Base-by-base conservation (phyloP, 2,113 vertebrate species). In the Centrocercus urophasianus region DNA sequence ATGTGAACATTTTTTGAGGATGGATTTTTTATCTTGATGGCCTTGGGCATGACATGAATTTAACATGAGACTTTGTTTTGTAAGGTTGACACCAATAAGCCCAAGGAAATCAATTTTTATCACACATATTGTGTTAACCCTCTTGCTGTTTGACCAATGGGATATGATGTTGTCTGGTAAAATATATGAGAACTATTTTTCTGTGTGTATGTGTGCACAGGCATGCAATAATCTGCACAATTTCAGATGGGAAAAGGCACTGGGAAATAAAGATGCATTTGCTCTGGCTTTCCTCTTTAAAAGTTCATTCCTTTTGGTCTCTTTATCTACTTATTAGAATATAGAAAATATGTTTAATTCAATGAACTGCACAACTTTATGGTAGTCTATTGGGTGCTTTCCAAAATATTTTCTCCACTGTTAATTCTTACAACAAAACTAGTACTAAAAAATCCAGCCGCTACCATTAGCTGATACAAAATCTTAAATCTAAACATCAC, bases 11-110 rank as follows among this genome's bases (percentile, higher is more conserved):
- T 77, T 88, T 84, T 66, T 27, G 66, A 43, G 30, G 54, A 85
- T 40, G 30, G 38, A 47, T 83, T 93, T 91, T 54, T 86, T 59
- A 80, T 54, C 63, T 73, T 66, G n/a, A 71, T 89, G 71, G 80
- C 74, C 70, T 47, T 80, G 45, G 59, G 54, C 71, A 71, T 8
- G 40, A 54, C 43, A 72, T 38, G 34, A 92, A 91, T 89, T 95
- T 91, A 91, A 84, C 72, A 88, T 2, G 6, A 90, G 50, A 83
- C 90, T 92, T 87, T 89, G 36, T 83, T 96, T 89, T 32, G 43
- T 54, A 63, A 93, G 45, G 50, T 48, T 84, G 70, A 84, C 61
- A 84, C 22, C 52, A 75, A 36, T 30, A 90, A 88, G 73, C 72
- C 70, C 64, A 76, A 86, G 76, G 66, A 89, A 93, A 84, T 67